Percentiles rank a stretch among this genome's conserved stretches.
Evolutionary conservation across 1,140 invertebrate species (phyloP).

Genomic region (Drosophila obscura): DNA sequence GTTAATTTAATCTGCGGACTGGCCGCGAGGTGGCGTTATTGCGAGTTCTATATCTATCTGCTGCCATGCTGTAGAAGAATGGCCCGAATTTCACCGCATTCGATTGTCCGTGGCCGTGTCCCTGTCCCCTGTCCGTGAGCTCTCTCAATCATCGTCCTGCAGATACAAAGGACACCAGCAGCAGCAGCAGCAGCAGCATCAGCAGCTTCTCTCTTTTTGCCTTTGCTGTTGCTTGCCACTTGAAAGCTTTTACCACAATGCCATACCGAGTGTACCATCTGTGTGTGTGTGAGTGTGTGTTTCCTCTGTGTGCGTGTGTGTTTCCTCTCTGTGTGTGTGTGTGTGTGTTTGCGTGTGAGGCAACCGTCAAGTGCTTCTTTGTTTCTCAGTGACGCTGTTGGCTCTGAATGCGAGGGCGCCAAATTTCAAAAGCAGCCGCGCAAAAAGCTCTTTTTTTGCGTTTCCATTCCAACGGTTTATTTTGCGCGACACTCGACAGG

Average conservation of each 20-base stretch:
- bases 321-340: constrained; percentile 3
- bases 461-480: constrained; percentile 61
- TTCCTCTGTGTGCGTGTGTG: constrained; percentile 24
- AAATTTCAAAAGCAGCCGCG: constrained; percentile 75
- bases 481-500: constrained; percentile 59
- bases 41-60: constrained; percentile 43
- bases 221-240: constrained; percentile 61
- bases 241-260: constrained; percentile 81
- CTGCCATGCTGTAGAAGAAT: constrained; percentile 49
- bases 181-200: constrained; percentile 23
- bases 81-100: constrained; percentile 67
- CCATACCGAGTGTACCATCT: constrained; percentile 25
- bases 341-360: constrained; percentile 35
- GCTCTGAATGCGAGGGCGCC: constrained; percentile 58
- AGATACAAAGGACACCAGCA: constrained; percentile 58
- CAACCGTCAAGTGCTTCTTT: constrained; percentile 72
- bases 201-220: constrained; percentile 54
- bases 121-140: constrained; percentile 19
- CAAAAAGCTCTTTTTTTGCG: constrained; percentile 64
- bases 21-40: constrained; percentile 79
- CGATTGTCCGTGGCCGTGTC: constrained; percentile 21
- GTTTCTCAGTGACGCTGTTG: constrained; percentile 57
- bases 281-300: constrained; percentile 25
- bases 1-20: constrained; percentile 76
- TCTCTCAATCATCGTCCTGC: constrained; percentile 39